These are phyloP conservation scores for Tor tambroides DNA, from an alignment of 2,113 vertebrate genomes.

Conservation along the genomic window DNA sequence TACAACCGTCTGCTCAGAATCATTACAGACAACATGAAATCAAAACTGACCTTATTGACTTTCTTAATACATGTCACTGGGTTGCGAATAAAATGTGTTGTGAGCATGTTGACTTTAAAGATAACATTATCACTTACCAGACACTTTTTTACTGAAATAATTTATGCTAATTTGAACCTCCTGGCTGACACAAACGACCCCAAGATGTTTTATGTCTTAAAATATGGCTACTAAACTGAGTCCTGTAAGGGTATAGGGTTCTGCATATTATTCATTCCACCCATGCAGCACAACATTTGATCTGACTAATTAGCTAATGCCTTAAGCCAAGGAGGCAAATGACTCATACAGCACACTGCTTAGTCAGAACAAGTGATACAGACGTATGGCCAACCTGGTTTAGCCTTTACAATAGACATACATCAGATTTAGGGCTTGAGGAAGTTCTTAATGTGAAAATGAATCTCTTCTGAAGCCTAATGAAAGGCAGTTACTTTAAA, in stretches of 20 bases:
- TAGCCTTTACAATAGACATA: not conserved
- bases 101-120: not conserved
- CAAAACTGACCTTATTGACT: not conserved
- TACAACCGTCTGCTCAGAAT: not conserved
- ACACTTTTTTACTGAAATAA: not conserved
- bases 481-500: not conserved
- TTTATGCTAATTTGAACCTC: constrained; percentile 6
- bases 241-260: constrained; percentile 16
- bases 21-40: constrained; percentile 4
- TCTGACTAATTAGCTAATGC: constrained; percentile 26
- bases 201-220: constrained; percentile 33
- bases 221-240: not conserved
- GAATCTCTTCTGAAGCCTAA: not conserved
- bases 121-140: not conserved
- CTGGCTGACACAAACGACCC: constrained; percentile 12
- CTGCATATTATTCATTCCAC: constrained; percentile 25
- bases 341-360: constrained; percentile 3
- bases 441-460: not conserved
- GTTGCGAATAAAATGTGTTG: not conserved
- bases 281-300: constrained; percentile 29
- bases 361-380: constrained; percentile 4
- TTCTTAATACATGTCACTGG: not conserved
- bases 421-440: not conserved
- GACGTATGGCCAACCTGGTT: not conserved
- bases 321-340: constrained; percentile 15